Conservation (phyloP, 64 coral and sea anemone species). For the Anthopleura sola region DNA sequence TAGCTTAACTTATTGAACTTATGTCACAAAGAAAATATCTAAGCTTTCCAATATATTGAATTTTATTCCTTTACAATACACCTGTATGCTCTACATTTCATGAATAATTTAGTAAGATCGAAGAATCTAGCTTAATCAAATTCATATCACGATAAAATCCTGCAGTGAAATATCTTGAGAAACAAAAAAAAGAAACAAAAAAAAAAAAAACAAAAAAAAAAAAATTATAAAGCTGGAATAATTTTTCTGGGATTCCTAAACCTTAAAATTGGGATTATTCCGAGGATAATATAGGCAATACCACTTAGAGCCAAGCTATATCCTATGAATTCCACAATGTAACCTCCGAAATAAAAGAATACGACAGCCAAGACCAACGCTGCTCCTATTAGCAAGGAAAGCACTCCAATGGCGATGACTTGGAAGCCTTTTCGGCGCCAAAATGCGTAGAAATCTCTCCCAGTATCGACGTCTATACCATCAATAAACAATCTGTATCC, state of each 20-base stretch:
- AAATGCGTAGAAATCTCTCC: conserved; percentile 77
- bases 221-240: too few relatives aligned
- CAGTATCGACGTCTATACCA: conserved; percentile 83
- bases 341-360: not conserved
- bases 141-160: too few relatives aligned
- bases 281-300: not conserved
- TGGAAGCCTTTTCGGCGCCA: conserved; percentile 81
- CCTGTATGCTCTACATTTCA: too few relatives aligned
- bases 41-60: too few relatives aligned
- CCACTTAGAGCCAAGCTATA: not conserved
- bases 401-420: conserved; percentile 48
- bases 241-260: not conserved
- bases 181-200: too few relatives aligned
- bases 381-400: conserved; percentile 50
- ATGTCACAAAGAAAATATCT: too few relatives aligned
- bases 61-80: too few relatives aligned
- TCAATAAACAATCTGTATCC: conserved; percentile 85
- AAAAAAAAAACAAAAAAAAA: too few relatives aligned
- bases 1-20: too few relatives aligned
- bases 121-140: too few relatives aligned
- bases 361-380: not conserved
- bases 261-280: not conserved
- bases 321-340: not conserved
- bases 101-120: too few relatives aligned
- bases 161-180: too few relatives aligned